Evolutionary conservation across 2,888 invertebrate genomes (phyloP).

Genomic region (Lepetodrilus schrolli): DNA sequence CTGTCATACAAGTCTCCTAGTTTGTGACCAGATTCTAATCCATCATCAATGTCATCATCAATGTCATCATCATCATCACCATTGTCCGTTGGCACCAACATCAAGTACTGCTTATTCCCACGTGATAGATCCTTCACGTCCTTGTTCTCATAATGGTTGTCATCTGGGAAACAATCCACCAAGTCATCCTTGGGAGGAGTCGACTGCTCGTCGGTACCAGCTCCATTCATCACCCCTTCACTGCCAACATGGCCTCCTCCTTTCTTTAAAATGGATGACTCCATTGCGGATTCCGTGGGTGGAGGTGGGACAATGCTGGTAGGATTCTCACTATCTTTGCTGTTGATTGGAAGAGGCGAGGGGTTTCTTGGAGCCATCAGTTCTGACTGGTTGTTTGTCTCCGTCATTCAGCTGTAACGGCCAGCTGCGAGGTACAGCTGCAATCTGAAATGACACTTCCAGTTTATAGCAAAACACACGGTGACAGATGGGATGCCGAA

Average conservation of each 20-base stretch:
- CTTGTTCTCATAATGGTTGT: conserved; percentile 16
- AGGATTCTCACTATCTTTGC: not conserved
- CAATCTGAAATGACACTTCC: too few species aligned
- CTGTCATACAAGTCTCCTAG: too few species aligned
- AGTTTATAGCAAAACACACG: too few species aligned
- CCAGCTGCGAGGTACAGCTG: too few species aligned
- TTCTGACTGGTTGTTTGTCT: not conserved
- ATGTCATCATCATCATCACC: not conserved
- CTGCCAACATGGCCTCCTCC: not conserved
- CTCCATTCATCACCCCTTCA: not conserved
- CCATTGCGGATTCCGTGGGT: not conserved
- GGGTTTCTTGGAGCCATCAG: not conserved
- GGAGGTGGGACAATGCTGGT: not conserved
- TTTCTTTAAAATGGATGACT: not conserved
- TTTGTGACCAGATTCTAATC: too few species aligned
- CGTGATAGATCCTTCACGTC: not conserved
- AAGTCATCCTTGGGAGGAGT: not conserved
- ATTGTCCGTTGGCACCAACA: not conserved
- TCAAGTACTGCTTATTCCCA: conserved; percentile 9
- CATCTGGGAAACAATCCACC: not conserved
- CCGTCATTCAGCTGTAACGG: not conserved
- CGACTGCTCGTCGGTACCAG: too few species aligned
- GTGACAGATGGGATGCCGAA: too few species aligned
- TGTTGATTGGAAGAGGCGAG: not conserved
- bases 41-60: not conserved